A percentile compares a stretch with the other conserved stretches of the same genome.
phyloP scores from a whole-genome alignment of 1,140 invertebrate genomes.

The Mercenaria mercenaria region DNA sequence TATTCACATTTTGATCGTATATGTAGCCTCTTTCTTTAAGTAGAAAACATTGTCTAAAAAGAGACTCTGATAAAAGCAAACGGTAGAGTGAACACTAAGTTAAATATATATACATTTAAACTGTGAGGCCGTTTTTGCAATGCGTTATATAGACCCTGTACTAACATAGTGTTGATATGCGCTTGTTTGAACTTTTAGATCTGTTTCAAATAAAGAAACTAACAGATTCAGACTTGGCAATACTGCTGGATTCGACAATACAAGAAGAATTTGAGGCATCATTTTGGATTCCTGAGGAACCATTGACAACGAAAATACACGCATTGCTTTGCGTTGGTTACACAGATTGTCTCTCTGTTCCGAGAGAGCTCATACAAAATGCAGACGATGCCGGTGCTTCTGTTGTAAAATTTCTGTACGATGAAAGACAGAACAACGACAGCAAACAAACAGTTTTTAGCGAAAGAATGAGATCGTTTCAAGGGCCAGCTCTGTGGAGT shows the following conservation, averaged over 20 bases:
- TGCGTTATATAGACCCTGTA: no score
- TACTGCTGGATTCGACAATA: not conserved
- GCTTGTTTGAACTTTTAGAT: no score
- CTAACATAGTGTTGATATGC: no score
- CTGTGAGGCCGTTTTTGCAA: no score
- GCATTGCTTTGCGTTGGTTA: constrained; percentile 73
- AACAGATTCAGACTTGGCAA: not conserved
- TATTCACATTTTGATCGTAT: no score
- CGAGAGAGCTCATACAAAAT: constrained; percentile 86
- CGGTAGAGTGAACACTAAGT: no score
- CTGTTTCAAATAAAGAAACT: not conserved
- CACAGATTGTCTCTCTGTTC: constrained; percentile 78
- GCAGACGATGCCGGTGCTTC: constrained; percentile 84
- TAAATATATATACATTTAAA: no score
- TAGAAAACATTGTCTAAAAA: no score
- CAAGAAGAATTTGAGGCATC: constrained; percentile 44
- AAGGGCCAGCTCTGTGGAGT: constrained; percentile 79
- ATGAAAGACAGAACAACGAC: constrained; percentile 77
- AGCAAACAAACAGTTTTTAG: constrained; percentile 71
- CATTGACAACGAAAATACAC: constrained; percentile 74
- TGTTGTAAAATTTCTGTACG: constrained; percentile 80
- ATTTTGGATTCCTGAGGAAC: constrained; percentile 79
- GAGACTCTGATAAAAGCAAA: no score
- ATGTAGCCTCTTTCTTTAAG: no score
- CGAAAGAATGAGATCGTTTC: constrained; percentile 73